Evolutionary conservation across 2,888 invertebrate genomes (phyloP).

Genomic region (Nipponacmea schrenckii): DNA sequence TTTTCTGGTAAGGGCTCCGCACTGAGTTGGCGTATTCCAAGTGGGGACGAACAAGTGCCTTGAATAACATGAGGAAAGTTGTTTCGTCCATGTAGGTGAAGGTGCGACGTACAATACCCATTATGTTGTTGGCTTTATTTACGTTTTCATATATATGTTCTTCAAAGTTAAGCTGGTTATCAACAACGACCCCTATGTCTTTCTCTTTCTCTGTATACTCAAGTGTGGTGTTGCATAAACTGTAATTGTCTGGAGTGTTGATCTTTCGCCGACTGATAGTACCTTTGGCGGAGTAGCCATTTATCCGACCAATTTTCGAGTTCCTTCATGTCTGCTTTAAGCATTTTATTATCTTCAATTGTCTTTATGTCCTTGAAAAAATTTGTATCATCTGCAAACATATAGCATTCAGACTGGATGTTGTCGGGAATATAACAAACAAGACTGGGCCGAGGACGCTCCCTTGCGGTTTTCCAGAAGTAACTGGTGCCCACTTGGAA

Average conservation of each 20-base stretch:
- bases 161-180: conserved; percentile 15
- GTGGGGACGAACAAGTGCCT: conserved; percentile 19
- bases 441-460: conserved; percentile 28
- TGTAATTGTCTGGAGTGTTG: neutral
- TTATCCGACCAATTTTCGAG: conserved; percentile 22
- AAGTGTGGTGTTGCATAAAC: neutral
- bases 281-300: conserved; percentile 22
- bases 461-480: conserved; percentile 1
- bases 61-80: conserved; percentile 17
- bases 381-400: conserved; percentile 31
- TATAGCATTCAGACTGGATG: conserved; percentile 2
- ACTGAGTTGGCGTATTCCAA: conserved; percentile 23
- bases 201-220: conserved; percentile 14
- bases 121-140: conserved; percentile 14
- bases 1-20: conserved; percentile 14
- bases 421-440: conserved; percentile 23
- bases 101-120: conserved; percentile 10
- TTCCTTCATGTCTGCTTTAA: conserved; percentile 16
- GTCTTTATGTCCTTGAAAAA: neutral
- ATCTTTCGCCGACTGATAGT: conserved; percentile 11
- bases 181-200: conserved; percentile 19
- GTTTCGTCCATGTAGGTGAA: conserved; percentile 7
- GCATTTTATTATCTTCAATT: neutral
- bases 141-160: conserved; percentile 9
- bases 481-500: neutral